Conservation (phyloP, 2,113 vertebrate genomes). For the Planiliza haematocheilus region DNA sequence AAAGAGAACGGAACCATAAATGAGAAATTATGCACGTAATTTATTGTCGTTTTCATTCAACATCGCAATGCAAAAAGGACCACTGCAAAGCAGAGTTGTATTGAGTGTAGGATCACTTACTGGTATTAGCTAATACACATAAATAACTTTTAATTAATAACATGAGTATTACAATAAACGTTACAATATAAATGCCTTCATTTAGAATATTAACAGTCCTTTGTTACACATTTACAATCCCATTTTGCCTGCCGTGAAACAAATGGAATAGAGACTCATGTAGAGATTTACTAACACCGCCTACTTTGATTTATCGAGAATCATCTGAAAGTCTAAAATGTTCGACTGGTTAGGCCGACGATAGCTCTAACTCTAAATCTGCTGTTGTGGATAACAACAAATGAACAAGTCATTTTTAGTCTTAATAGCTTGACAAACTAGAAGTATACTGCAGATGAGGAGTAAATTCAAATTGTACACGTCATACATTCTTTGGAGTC, state of each 20-base stretch:
- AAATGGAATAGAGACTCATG: constrained; percentile 56
- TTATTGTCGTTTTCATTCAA: constrained; percentile 76
- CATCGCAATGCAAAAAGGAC: constrained; percentile 80
- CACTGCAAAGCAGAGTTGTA: constrained; percentile 79
- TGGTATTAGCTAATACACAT: constrained; percentile 73
- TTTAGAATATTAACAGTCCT: constrained; percentile 84
- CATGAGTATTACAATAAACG: constrained; percentile 82
- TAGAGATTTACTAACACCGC: constrained; percentile 34
- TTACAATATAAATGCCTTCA: constrained; percentile 83
- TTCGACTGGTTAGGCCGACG: constrained; percentile 13
- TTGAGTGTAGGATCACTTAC: constrained; percentile 67
- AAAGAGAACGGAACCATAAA: constrained; percentile 42
- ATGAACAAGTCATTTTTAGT: constrained; percentile 32
- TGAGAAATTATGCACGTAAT: constrained; percentile 74
- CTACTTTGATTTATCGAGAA: constrained; percentile 46
- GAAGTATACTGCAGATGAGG: constrained; percentile 25
- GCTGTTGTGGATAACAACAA: constrained; percentile 19
- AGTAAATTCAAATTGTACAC: constrained; percentile 53
- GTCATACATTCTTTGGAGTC: constrained; percentile 70
- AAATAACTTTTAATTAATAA: constrained; percentile 75
- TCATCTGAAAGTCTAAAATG: constrained; percentile 46
- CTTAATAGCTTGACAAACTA: constrained; percentile 44
- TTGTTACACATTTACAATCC: constrained; percentile 84
- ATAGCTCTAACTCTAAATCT: constrained; percentile 39
- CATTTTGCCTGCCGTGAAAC: constrained; percentile 57